Evolutionary conservation across 2,113 vertebrate species (phyloP).

Genomic region (Irena cyanogastra): DNA sequence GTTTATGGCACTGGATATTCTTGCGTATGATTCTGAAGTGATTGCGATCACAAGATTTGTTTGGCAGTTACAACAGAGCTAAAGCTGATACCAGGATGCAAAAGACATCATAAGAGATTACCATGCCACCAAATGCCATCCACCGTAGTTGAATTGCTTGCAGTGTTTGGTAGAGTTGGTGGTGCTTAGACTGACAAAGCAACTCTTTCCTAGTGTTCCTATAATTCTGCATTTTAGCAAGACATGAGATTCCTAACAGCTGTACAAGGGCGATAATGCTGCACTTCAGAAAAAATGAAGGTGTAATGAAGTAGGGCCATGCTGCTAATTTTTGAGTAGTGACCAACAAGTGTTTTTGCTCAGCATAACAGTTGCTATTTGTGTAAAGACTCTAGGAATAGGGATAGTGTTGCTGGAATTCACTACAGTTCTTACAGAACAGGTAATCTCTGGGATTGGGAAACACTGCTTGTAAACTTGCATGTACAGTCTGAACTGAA

Average conservation of each 20-base stretch:
- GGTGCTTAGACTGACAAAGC: rapidly evolving
- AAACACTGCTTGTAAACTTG: neutral
- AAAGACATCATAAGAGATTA: neutral
- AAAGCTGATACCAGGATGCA: neutral
- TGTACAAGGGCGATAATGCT: neutral
- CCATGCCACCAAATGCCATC: neutral
- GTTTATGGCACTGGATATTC: neutral
- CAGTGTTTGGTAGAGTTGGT: neutral
- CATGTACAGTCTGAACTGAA: rapidly evolving
- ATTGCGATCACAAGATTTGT: neutral
- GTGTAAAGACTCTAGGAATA: neutral
- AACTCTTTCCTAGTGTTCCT: neutral
- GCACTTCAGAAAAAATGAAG: neutral
- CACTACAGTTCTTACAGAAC: neutral
- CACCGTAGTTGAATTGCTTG: neutral
- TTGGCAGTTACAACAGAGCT: neutral
- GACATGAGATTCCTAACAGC: neutral
- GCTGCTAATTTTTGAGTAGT: neutral
- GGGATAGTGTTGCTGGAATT: neutral
- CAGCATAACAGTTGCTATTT: neutral
- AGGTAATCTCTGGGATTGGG: neutral
- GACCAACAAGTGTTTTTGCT: neutral
- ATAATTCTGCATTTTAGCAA: neutral
- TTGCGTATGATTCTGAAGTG: neutral
- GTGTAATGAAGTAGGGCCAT: neutral